Conservation (phyloP, 2,113 vertebrate species). For the Hymenochirus boettgeri region DNA sequence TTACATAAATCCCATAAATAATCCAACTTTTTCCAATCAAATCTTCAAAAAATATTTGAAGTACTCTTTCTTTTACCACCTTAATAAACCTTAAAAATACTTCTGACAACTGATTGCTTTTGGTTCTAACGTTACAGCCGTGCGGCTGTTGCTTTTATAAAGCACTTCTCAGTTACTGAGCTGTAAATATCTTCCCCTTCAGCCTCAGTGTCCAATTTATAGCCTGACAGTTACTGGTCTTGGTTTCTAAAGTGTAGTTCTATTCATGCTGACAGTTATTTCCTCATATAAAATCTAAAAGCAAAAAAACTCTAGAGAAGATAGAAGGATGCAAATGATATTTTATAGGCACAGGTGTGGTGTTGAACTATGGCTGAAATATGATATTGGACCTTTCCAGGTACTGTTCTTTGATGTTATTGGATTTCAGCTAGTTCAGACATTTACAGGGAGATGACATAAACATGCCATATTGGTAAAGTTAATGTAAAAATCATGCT, state of each 20-base stretch:
- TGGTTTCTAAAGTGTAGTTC: slow-evolving; percentile 24
- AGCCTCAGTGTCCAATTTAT: slow-evolving; percentile 50
- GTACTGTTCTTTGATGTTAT: too few species aligned
- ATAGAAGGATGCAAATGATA: too few species aligned
- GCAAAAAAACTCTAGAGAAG: too few species aligned
- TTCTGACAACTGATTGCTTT: slow-evolving; percentile 47
- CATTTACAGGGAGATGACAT: too few species aligned
- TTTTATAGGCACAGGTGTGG: too few species aligned
- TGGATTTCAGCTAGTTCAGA: too few species aligned
- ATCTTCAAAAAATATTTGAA: slow-evolving; percentile 29
- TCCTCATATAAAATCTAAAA: too few species aligned
- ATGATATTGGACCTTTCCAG: too few species aligned
- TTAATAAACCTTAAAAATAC: slow-evolving; percentile 38
- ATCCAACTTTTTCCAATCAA: slow-evolving; percentile 24
- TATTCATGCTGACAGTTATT: background rate
- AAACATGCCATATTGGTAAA: too few species aligned
- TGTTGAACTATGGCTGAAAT: too few species aligned
- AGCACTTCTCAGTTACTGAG: slow-evolving; percentile 52
- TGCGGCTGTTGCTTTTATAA: slow-evolving; percentile 55
- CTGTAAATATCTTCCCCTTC: slow-evolving; percentile 52
- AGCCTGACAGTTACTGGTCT: slow-evolving; percentile 53
- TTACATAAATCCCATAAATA: slow-evolving; percentile 8
- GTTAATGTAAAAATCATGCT: too few species aligned
- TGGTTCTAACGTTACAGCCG: slow-evolving; percentile 51
- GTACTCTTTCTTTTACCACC: slow-evolving; percentile 39